These are phyloP conservation scores for Dufourea novaeangliae DNA, from an alignment of 1,140 invertebrate species.

Conservation along the genomic window DNA sequence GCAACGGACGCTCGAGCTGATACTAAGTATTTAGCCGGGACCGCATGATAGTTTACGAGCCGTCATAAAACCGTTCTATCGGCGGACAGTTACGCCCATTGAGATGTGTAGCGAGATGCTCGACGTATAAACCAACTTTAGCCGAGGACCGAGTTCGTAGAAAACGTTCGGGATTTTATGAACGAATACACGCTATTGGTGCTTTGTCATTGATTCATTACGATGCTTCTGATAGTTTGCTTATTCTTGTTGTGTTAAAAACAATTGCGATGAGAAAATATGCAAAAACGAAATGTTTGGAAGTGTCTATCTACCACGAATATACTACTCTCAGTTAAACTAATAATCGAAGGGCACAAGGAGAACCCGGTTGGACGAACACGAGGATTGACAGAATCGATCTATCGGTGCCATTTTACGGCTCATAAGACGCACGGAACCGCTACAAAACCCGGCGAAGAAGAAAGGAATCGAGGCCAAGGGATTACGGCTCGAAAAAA, in stretches of 20 bases:
- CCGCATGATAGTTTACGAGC: slow-evolving; percentile 19
- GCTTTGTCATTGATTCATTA: too few relatives aligned
- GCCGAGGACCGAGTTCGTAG: background rate
- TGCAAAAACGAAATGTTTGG: background rate
- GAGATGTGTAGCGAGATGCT: background rate
- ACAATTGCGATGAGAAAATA: background rate
- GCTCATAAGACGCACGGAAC: background rate
- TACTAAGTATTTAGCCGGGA: slow-evolving; percentile 52
- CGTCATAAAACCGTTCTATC: slow-evolving; percentile 54
- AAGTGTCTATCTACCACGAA: too few relatives aligned
- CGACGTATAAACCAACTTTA: background rate
- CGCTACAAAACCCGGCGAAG: background rate
- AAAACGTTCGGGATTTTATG: background rate
- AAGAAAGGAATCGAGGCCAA: slow-evolving; percentile 10
- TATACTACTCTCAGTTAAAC: background rate
- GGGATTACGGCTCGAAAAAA: slow-evolving; percentile 18
- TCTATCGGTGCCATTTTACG: slow-evolving; percentile 3
- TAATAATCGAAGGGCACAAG: background rate
- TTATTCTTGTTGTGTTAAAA: too few relatives aligned
- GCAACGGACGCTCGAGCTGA: background rate
- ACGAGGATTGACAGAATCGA: background rate
- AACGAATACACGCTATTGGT: background rate
- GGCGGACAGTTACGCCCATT: slow-evolving; percentile 6
- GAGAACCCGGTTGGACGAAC: background rate
- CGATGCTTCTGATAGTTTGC: too few relatives aligned